Base-by-base conservation (phyloP, 2,797 vertebrate species). In the Novumbra hubbsi region DNA sequence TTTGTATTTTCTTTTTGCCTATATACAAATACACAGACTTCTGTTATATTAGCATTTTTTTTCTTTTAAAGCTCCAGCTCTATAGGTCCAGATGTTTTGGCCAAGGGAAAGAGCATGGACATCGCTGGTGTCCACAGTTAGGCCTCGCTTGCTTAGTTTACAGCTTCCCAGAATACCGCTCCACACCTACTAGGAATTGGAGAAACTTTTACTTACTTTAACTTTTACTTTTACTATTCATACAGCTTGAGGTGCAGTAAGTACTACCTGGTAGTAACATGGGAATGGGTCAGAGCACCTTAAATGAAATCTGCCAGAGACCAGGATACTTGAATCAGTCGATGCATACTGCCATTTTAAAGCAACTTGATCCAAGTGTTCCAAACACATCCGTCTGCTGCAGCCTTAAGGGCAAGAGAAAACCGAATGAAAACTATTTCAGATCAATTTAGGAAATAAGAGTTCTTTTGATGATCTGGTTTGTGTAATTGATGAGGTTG, bases 91-190 rank as follows among this genome's bases (percentile, higher is more conserved):
- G 66, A 9, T 5, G 19, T 21, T 41, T 41, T 45, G 38, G 66
- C 57, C 34, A 63, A 73, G 74, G 68, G 73, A 83, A 84, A 78
- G 69, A 73, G 78, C 79, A 83, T 62, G 77, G 72, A 70, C 70
- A 32, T 72, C 72, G 78, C 76, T 82, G 80, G 64, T 21, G 52
- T 55, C 52, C 52, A 8, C 52, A 67, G 63, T 50, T 68, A 30
- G 65, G 65, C n/a, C 55, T 52, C 50, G 2, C 21, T 55, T n/a
- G n/a, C 52, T 21, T n/a, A 21, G 7, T 9, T 21, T 11, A 55
- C n/a, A 55, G 52, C 19, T 55, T 9, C 7, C 16, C 14, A 49
- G 48, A 17, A 19, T n/a, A 52, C 52, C 7, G n/a, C 50, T 52
- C 19, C 21, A 55, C 6, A 55, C 52, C 52, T 55, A 55, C 17